Conservation (phyloP, 2,888 invertebrate species). For the Athalia rosae region DNA sequence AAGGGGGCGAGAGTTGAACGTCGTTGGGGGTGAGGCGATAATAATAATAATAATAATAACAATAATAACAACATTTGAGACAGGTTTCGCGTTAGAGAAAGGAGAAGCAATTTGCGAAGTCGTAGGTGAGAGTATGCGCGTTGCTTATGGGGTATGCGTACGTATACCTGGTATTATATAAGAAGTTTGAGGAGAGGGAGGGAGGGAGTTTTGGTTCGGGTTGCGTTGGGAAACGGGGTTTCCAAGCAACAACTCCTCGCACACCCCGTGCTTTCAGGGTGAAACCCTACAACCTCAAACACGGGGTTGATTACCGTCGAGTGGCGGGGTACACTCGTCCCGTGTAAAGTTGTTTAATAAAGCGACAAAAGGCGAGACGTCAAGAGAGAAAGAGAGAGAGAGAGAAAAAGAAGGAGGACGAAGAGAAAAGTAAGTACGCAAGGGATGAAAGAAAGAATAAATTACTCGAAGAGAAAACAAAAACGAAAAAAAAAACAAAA, state of each 20-base stretch:
- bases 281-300: slow-evolving; percentile 47
- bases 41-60: background rate
- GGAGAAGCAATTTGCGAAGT: slow-evolving; percentile 59
- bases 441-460: background rate
- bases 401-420: slow-evolving; percentile 41
- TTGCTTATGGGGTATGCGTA: too few species aligned
- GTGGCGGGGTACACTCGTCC: slow-evolving; percentile 48
- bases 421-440: slow-evolving; percentile 30
- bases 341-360: slow-evolving; percentile 45
- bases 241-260: slow-evolving; percentile 35
- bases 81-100: slow-evolving; percentile 54
- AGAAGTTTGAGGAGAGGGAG: slow-evolving; percentile 47
- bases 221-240: slow-evolving; percentile 34
- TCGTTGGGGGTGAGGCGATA: slow-evolving; percentile 27
- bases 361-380: slow-evolving; percentile 39
- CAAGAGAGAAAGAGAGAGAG: slow-evolving; percentile 22
- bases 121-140: slow-evolving; percentile 4
- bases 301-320: slow-evolving; percentile 50
- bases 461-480: slow-evolving; percentile 23
- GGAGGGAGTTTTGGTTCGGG: slow-evolving; percentile 32
- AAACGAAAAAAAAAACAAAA: too few species aligned
- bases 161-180: too few species aligned
- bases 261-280: slow-evolving; percentile 38
- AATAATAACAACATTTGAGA: slow-evolving; percentile 56
- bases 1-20: slow-evolving; percentile 23